Evolutionary conservation across 2,113 vertebrate species (phyloP).

Genomic region (Astatoreochromis straeleni): DNA sequence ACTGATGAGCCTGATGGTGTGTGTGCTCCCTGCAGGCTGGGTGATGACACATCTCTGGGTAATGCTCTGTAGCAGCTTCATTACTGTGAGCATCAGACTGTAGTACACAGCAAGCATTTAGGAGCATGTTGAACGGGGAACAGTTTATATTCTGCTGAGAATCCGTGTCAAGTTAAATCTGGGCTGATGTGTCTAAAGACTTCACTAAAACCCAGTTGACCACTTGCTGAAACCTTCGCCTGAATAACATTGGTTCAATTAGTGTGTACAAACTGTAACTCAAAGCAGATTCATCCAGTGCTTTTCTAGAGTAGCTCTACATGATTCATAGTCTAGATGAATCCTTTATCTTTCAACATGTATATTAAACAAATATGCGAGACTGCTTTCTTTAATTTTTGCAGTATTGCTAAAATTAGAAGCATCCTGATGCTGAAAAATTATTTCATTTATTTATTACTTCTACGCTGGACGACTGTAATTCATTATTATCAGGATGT

Average conservation of each 20-base stretch:
- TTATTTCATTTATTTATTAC: not conserved
- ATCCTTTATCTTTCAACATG: not conserved
- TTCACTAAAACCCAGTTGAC: not conserved
- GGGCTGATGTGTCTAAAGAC: not conserved
- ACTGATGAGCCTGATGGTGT: slow-evolving; percentile 10
- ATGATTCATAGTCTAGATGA: not conserved
- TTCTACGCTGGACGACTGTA: rapidly evolving
- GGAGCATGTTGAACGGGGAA: not conserved
- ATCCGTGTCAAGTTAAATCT: not conserved
- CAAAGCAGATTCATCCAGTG: not conserved
- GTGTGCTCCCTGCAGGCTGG: not conserved
- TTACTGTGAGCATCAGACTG: not conserved
- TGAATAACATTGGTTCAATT: not conserved
- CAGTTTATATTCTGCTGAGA: not conserved
- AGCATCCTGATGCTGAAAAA: not conserved
- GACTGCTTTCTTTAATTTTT: not conserved
- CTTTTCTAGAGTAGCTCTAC: not conserved
- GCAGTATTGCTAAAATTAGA: not conserved
- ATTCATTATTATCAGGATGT: rapidly evolving
- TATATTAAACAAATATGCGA: not conserved
- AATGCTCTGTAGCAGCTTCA: not conserved
- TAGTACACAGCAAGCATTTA: not conserved
- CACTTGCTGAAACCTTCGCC: not conserved
- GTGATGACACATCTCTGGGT: not conserved
- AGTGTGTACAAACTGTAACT: not conserved